phyloP scores from a whole-genome alignment of 1,140 invertebrate species.

The Cryptotermes secundus region DNA sequence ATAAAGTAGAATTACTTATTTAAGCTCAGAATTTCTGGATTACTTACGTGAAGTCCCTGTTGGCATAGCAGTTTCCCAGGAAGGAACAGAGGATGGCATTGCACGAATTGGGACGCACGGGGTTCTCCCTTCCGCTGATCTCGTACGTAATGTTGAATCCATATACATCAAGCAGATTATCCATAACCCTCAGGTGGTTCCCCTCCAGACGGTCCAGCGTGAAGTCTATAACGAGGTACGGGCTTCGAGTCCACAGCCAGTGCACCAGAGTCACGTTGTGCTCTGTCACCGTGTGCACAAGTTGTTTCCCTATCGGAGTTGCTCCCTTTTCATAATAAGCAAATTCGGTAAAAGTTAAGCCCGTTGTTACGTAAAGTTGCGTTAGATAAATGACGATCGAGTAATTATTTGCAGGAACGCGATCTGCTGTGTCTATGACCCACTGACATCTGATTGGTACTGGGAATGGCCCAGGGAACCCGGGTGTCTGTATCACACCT shows the following conservation, averaged over 20 bases:
- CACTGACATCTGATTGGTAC: constrained; percentile 82
- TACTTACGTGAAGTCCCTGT: constrained; percentile 65
- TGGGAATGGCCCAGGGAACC: constrained; percentile 74
- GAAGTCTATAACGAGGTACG: constrained; percentile 78
- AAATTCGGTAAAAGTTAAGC: constrained; percentile 79
- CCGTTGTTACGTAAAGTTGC: constrained; percentile 80
- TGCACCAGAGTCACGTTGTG: constrained; percentile 67
- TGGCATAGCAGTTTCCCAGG: constrained; percentile 78
- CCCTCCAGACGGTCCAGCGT: constrained; percentile 71
- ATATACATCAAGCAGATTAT: constrained; percentile 79
- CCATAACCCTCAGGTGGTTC: constrained; percentile 77
- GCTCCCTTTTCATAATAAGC: constrained; percentile 69
- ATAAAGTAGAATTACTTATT: too few relatives aligned
- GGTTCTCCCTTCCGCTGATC: constrained; percentile 53
- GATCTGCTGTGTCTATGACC: constrained; percentile 75
- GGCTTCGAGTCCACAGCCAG: constrained; percentile 67
- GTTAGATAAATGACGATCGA: constrained; percentile 84
- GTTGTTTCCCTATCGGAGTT: constrained; percentile 58
- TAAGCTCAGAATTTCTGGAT: too few relatives aligned
- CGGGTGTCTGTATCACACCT: constrained; percentile 76
- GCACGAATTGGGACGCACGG: constrained; percentile 62
- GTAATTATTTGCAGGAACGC: constrained; percentile 50
- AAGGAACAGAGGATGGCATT: constrained; percentile 77
- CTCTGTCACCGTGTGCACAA: constrained; percentile 65
- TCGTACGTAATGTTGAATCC: constrained; percentile 93